phyloP scores from a whole-genome alignment of 2,888 invertebrate genomes.

The Aleiodes alternator region DNA sequence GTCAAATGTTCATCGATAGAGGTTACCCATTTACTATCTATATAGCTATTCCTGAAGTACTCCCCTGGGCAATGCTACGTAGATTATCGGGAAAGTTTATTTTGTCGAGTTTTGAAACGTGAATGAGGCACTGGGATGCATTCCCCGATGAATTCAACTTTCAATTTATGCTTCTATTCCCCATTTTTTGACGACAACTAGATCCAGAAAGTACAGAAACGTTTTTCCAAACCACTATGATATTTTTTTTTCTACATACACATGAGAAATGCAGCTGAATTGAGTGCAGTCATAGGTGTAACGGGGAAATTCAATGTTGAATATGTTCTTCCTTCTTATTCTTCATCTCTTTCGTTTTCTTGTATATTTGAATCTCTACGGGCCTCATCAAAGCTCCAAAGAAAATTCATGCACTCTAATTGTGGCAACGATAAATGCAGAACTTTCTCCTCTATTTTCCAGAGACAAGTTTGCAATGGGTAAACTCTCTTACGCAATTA shows the following conservation, averaged over 20 bases:
- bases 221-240: constrained; percentile 29
- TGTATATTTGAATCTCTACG: background rate
- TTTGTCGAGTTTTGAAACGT: constrained; percentile 9
- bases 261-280: constrained; percentile 3
- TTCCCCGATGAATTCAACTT: constrained; percentile 11
- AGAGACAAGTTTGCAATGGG: background rate
- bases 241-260: constrained; percentile 14
- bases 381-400: too few species aligned
- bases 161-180: constrained; percentile 14
- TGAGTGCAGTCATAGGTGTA: constrained; percentile 1
- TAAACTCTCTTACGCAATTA: constrained; percentile 12
- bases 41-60: background rate
- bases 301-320: constrained; percentile 27
- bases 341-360: background rate
- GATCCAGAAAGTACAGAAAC: constrained; percentile 40
- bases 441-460: too few species aligned
- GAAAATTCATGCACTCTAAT: too few species aligned
- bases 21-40: background rate
- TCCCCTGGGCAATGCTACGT: constrained; percentile 1
- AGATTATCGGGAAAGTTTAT: constrained; percentile 30
- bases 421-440: too few species aligned
- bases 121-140: constrained; percentile 10
- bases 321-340: constrained; percentile 25
- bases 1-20: constrained; percentile 15
- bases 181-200: constrained; percentile 28